Evolutionary conservation across 2,888 invertebrate genomes (phyloP).

Genomic region (Morpho helenor): DNA sequence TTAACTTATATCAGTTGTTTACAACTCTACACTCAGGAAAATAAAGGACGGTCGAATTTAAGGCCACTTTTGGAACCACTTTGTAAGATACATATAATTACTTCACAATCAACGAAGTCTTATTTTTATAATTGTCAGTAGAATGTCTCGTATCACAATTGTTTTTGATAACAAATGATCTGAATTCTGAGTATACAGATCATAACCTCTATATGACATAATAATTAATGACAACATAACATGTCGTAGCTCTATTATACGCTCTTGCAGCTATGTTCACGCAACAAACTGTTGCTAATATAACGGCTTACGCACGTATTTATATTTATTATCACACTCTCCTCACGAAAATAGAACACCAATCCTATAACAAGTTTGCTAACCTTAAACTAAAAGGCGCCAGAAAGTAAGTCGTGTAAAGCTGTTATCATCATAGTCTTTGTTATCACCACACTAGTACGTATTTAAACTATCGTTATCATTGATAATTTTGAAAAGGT

Average conservation of each 20-base stretch:
- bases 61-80: too few species aligned
- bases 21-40: slow-evolving; percentile 16
- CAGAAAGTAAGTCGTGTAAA: neutral
- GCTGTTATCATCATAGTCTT: neutral
- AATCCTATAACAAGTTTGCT: slow-evolving; percentile 2
- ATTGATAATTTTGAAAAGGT: neutral
- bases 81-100: too few species aligned
- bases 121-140: too few species aligned
- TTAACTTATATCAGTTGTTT: slow-evolving; percentile 30
- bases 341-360: neutral
- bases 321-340: slow-evolving; percentile 4
- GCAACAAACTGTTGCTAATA: slow-evolving; percentile 26
- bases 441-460: neutral
- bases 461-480: neutral
- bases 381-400: slow-evolving; percentile 11
- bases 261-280: slow-evolving; percentile 38
- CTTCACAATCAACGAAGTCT: too few species aligned
- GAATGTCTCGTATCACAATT: too few species aligned
- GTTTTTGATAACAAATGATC: too few species aligned
- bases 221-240: slow-evolving; percentile 46
- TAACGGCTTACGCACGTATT: slow-evolving; percentile 8
- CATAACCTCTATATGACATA: slow-evolving; percentile 43
- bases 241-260: slow-evolving; percentile 23
- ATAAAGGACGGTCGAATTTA: too few species aligned
- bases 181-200: neutral